Evolutionary conservation across 1,140 invertebrate species (phyloP), one percentile per base, ranked within the genome.

Genomic region (Drosophila miranda): DNA sequence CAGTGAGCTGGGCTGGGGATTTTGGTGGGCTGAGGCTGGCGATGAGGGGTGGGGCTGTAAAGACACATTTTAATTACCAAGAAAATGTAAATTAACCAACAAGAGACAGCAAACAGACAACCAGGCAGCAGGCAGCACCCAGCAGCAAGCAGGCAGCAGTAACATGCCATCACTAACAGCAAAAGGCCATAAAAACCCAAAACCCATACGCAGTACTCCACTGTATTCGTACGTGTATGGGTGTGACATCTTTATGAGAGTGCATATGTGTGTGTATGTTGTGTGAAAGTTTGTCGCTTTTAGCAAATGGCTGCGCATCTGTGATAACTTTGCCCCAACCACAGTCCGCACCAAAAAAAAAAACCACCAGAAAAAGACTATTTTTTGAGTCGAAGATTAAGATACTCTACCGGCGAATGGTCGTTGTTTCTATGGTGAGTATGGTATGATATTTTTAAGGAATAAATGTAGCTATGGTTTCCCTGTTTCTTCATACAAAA

Each of bases 71-170:
- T 84, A 84, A 84, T 84, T 84, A 84, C 77, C 81, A 84, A 75
- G 73, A 80, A 84, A 84, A 84, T 84, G 81, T 84, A 81, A 84
- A 84, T 86, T 86, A 86, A 81, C 81, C 81, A 54, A 81, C 78
- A 78, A 75, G 70, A 84, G 81, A 81, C 82, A 80, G 77, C 74
- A 78, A 77, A 73, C 78, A 78, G 64, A 73, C 43, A 52, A 59
- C 26, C 51, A 60, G 48, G 55, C 56, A 59, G 41, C 57, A 49
- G 63, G 14, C 69, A 34, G 9, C n/a, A n/a, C n/a, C n/a, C n/a
- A n/a, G n/a, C 51, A 60, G 43, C 51, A 52, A 61, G 30, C 57
- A 49, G 63, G 14, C 69, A 42, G 8, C 8, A 34, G 34, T 54
- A 43, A 73, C 54, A 72, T 64, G 55, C 61, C 50, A 60, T 46